A percentile compares a stretch with the other conserved stretches of the same genome.
Conservation (phyloP, 2,888 invertebrate genomes). For the Microplitis manilae region DNA sequence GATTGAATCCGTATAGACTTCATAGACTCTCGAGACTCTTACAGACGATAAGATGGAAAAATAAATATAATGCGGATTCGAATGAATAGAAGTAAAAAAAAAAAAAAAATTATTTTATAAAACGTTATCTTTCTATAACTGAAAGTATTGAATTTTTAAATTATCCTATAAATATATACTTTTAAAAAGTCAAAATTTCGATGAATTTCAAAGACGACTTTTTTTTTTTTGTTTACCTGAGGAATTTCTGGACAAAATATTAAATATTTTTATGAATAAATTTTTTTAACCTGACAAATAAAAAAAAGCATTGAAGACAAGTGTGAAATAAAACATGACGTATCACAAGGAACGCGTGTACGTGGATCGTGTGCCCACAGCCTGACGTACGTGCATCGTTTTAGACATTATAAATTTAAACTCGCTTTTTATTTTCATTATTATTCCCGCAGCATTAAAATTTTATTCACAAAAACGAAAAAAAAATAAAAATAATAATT, state of each 20-base stretch:
- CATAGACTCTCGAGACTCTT: background rate
- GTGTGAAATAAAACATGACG: conserved; percentile 28
- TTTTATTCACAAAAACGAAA: too few species aligned
- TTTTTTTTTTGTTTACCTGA: too few species aligned
- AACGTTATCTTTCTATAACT: background rate
- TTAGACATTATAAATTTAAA: background rate
- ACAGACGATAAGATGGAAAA: background rate
- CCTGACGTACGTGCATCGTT: conserved; percentile 18
- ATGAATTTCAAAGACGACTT: too few species aligned
- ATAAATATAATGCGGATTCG: background rate
- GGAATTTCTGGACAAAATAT: too few species aligned
- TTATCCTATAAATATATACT: too few species aligned
- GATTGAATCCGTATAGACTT: background rate
- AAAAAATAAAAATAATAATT: too few species aligned
- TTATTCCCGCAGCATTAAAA: background rate
- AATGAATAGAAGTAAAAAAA: background rate
- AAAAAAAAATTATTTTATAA: background rate
- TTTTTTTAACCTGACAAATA: too few species aligned
- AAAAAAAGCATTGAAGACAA: conserved; percentile 21
- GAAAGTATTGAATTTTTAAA: too few species aligned
- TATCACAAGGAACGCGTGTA: conserved; percentile 11
- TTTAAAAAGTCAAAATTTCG: too few species aligned
- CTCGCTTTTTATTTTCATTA: background rate
- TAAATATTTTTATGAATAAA: too few species aligned
- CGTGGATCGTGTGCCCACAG: conserved; percentile 22